A percentile compares a stretch with the other conserved stretches of the same genome.
phyloP scores from a whole-genome alignment of 2,888 invertebrate genomes.

The Calephelis perditalis region DNA sequence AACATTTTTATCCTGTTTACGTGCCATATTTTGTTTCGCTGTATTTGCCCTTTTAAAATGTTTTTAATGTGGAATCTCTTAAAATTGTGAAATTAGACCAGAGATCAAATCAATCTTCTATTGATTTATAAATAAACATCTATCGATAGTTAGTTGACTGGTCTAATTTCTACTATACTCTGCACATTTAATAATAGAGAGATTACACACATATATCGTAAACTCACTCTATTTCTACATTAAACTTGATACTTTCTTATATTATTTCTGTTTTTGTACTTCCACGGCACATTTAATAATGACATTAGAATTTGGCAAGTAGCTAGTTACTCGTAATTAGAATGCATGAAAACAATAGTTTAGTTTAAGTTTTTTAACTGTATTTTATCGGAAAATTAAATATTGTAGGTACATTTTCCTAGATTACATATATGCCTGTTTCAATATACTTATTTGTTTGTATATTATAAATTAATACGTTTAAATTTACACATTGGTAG shows the following conservation, averaged over 20 bases:
- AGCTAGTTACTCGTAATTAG: background rate
- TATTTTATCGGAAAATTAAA: no score
- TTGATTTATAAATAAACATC: no score
- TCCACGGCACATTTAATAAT: conserved; percentile 1
- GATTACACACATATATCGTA: background rate
- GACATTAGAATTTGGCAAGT: background rate
- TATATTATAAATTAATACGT: no score
- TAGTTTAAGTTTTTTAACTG: background rate
- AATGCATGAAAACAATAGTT: background rate
- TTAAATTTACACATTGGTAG: no score
- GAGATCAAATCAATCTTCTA: background rate
- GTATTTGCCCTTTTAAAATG: conserved; percentile 33
- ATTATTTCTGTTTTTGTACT: background rate
- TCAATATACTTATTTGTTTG: no score
- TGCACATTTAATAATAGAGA: background rate
- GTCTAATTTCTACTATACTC: background rate
- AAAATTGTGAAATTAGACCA: conserved; percentile 1
- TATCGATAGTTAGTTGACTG: background rate
- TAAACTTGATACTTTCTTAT: background rate
- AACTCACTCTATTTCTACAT: background rate
- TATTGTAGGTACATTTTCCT: no score
- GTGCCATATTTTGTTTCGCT: conserved; percentile 31
- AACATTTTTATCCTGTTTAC: conserved; percentile 15
- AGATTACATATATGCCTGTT: no score
- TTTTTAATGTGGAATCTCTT: conserved; percentile 6